Percentiles rank a stretch among this genome's conserved stretches.
Evolutionary conservation across 2,797 vertebrate species (phyloP).

Genomic region (Triplophysa yarkandensis): DNA sequence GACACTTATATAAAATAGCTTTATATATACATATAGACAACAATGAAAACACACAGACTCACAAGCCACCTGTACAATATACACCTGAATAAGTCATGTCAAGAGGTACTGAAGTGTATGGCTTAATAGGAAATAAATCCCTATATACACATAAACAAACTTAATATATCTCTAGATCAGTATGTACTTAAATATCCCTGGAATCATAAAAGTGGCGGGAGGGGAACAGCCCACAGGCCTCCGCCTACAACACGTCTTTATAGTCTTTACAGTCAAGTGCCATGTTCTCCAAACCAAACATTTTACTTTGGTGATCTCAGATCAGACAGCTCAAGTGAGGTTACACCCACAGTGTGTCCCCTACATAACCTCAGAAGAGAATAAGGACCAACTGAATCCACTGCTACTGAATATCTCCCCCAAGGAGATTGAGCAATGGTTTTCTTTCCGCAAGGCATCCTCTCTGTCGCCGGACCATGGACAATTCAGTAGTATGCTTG

Average conservation of each 20-base stretch:
- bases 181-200: constrained; percentile 77
- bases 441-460: background rate
- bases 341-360: constrained; percentile 21
- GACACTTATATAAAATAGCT: constrained; percentile 82
- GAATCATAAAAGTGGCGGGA: constrained; percentile 71
- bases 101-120: constrained; percentile 87
- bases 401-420: constrained; percentile 39
- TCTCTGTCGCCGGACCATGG: constrained; percentile 21
- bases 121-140: constrained; percentile 78
- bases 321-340: constrained; percentile 56
- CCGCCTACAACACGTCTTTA: constrained; percentile 62
- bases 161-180: constrained; percentile 69
- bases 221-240: constrained; percentile 52
- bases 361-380: constrained; percentile 38
- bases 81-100: constrained; percentile 81
- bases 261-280: constrained; percentile 60
- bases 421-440: background rate
- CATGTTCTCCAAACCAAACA: constrained; percentile 66
- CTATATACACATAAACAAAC: constrained; percentile 75
- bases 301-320: constrained; percentile 65
- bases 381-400: constrained; percentile 42
- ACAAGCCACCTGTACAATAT: constrained; percentile 79
- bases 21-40: constrained; percentile 82
- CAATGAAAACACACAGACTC: constrained; percentile 59
- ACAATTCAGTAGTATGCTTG: constrained; percentile 72